phyloP scores from a whole-genome alignment of 2,113 vertebrate species.

The Edolisoma coerulescens region DNA sequence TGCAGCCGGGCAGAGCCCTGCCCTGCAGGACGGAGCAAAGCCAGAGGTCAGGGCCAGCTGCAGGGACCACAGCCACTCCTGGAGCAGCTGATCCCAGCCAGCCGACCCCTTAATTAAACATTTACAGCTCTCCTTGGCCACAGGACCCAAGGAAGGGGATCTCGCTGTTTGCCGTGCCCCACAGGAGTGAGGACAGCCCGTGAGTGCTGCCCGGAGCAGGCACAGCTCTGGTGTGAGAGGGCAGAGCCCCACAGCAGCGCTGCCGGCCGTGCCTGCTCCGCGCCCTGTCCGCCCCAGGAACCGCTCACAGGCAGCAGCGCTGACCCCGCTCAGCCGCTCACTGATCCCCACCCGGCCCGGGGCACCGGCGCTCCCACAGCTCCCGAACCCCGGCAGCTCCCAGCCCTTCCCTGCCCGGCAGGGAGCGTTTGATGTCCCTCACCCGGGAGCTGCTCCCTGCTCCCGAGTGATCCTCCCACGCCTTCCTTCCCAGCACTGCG shows the following conservation, averaged over 20 bases:
- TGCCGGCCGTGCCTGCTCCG: accelerated
- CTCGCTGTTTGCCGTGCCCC: accelerated
- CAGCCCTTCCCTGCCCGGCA: background rate
- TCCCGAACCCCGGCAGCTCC: background rate
- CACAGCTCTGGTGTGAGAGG: accelerated
- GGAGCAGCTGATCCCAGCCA: too few relatives aligned
- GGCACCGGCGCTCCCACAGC: accelerated
- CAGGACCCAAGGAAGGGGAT: background rate
- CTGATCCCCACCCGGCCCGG: background rate
- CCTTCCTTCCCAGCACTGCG: accelerated
- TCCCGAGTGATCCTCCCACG: accelerated
- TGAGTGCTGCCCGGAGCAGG: accelerated
- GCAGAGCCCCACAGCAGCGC: accelerated
- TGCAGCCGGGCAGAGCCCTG: background rate
- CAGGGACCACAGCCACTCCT: background rate
- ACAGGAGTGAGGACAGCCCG: accelerated
- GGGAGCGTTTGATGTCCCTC: background rate
- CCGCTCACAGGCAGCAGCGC: background rate
- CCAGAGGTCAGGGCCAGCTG: background rate
- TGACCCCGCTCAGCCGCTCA: too few relatives aligned
- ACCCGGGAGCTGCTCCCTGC: background rate
- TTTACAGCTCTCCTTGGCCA: background rate
- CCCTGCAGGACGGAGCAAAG: background rate
- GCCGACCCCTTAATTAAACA: background rate
- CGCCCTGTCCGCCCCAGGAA: accelerated